phyloP scores from a whole-genome alignment of 2,797 vertebrate species.

The Rhynchonycteris naso region DNA sequence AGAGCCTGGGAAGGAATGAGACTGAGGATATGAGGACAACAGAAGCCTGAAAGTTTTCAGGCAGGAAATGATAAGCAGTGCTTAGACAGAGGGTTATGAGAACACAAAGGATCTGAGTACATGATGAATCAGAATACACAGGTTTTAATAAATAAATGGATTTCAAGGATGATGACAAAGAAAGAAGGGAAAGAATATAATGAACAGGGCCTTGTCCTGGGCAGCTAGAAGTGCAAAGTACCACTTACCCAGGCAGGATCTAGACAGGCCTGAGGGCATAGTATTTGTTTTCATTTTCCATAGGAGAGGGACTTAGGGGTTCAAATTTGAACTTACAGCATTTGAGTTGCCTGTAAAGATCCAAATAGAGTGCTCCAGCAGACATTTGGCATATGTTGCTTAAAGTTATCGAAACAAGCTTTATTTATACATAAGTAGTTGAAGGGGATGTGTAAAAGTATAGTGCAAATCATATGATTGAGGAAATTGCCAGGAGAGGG shows the following conservation, averaged over 20 bases:
- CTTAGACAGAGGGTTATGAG: fast-evolving
- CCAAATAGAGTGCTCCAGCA: background rate
- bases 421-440: background rate
- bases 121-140: background rate
- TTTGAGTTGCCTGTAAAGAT: background rate
- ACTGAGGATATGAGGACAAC: background rate
- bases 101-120: background rate
- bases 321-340: background rate
- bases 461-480: background rate
- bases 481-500: background rate
- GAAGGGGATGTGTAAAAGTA: background rate
- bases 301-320: too few relatives aligned
- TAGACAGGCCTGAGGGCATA: background rate
- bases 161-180: background rate
- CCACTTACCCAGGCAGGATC: background rate
- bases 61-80: background rate
- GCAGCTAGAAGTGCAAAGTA: background rate
- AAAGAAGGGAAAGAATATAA: background rate
- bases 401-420: background rate
- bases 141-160: background rate
- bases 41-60: background rate
- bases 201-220: fast-evolving
- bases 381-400: too few relatives aligned
- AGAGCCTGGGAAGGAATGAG: background rate
- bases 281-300: background rate